Percentiles rank a stretch among this genome's conserved stretches.
These are phyloP conservation scores for Prunella strophiata DNA, from an alignment of 2,797 vertebrate species.

Conservation along the genomic window DNA sequence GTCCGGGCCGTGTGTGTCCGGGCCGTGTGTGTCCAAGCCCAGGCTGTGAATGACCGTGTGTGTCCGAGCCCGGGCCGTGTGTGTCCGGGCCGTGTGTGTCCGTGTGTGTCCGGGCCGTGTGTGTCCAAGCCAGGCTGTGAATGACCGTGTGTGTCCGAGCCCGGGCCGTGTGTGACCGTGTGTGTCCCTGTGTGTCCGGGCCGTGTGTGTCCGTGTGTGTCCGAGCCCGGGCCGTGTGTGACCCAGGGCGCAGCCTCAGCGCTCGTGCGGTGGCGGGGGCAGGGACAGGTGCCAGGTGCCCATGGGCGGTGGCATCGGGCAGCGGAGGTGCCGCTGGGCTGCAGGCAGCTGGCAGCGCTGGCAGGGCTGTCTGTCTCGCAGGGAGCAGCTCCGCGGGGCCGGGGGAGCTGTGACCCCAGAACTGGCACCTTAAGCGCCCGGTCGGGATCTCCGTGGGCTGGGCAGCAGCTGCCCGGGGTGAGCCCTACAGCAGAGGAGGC, in stretches of 20 bases:
- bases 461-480: not conserved
- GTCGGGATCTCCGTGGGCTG: not conserved
- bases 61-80: not conserved
- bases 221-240: not conserved
- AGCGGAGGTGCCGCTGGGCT: not conserved
- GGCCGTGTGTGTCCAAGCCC: too few relatives aligned
- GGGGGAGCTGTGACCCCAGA: not conserved
- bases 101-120: too few relatives aligned
- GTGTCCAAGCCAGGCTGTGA: too few relatives aligned
- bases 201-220: too few relatives aligned
- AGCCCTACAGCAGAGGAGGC: not conserved
- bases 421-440: rapidly evolving
- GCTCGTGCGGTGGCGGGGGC: not conserved
- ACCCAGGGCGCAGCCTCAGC: not conserved
- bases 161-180: too few relatives aligned
- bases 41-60: too few relatives aligned
- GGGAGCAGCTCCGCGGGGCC: not conserved
- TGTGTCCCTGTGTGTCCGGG: too few relatives aligned
- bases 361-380: not conserved
- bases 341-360: not conserved
- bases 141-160: too few relatives aligned
- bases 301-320: not conserved
- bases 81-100: too few relatives aligned
- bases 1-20: too few relatives aligned
- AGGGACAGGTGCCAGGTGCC: not conserved